Percentiles rank a stretch among this genome's conserved stretches.
These are phyloP conservation scores for Scaptomyza flava DNA, from an alignment of 2,888 invertebrate genomes.

Conservation along the genomic window DNA sequence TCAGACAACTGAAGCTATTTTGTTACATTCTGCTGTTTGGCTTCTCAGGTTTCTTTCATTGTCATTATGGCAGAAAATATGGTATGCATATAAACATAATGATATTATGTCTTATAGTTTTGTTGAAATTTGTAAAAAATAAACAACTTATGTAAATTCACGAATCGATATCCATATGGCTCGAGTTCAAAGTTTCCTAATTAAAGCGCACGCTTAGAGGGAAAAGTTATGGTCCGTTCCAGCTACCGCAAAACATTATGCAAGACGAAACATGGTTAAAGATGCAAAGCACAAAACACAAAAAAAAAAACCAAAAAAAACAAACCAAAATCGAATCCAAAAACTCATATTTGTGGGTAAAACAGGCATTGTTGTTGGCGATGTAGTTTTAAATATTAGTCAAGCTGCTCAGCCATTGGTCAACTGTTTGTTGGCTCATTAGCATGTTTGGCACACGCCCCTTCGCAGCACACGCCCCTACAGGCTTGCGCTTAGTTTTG, in stretches of 20 bases:
- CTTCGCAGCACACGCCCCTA: constrained; percentile 66
- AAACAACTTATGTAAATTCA: constrained; percentile 61
- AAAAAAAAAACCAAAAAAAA: constrained; percentile 37
- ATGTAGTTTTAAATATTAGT: constrained; percentile 44
- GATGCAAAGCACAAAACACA: constrained; percentile 41
- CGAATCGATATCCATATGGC: constrained; percentile 68
- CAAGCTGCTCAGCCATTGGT: constrained; percentile 68
- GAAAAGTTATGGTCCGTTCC: constrained; percentile 60
- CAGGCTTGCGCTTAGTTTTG: constrained; percentile 38
- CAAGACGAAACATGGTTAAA: constrained; percentile 56
- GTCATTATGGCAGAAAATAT: not conserved
- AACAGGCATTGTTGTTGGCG: constrained; percentile 49
- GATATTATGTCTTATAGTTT: constrained; percentile 20
- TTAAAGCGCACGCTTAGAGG: constrained; percentile 61
- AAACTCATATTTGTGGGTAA: constrained; percentile 59
- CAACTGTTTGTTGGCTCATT: constrained; percentile 72
- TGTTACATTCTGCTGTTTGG: not conserved
- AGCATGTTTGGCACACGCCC: constrained; percentile 80
- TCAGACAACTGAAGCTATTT: not conserved
- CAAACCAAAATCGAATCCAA: constrained; percentile 32
- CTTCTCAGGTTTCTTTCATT: constrained; percentile 17
- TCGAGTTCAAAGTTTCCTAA: constrained; percentile 71
- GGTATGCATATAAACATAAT: constrained; percentile 8
- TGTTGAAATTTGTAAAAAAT: constrained; percentile 48
- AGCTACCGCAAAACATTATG: constrained; percentile 70